Evolutionary conservation across 2,113 vertebrate genomes (phyloP).

Genomic region (Xerus inauris): DNA sequence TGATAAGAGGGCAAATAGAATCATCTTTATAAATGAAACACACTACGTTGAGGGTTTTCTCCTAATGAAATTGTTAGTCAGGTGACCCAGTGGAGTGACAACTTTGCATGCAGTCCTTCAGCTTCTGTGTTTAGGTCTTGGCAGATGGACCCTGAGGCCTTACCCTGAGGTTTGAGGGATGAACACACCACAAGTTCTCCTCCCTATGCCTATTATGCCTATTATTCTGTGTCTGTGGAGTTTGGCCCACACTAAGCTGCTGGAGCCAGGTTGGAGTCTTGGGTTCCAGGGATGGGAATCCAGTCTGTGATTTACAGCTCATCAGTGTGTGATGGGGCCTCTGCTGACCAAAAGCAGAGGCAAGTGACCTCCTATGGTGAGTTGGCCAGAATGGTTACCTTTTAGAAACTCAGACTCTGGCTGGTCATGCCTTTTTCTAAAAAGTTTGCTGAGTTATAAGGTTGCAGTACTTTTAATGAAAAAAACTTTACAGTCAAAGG

Average conservation of each 20-base stretch:
- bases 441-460: not conserved
- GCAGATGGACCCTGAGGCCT: not conserved
- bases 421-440: not conserved
- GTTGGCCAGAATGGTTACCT: not conserved
- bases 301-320: not conserved
- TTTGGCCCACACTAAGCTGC: not conserved
- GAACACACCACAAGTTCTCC: not conserved
- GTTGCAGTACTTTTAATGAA: not conserved
- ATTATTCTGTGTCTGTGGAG: not conserved
- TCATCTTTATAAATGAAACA: constrained; percentile 11
- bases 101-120: not conserved
- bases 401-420: not conserved
- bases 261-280: not conserved
- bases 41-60: not conserved
- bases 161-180: not conserved
- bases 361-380: not conserved
- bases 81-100: not conserved
- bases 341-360: not conserved
- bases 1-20: not conserved
- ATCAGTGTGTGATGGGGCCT: not conserved
- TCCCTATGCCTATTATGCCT: not conserved
- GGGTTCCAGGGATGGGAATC: not conserved
- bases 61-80: not conserved
- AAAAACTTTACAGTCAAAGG: not conserved
- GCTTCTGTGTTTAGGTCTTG: not conserved